Evolutionary conservation across 1,140 invertebrate genomes (phyloP).

Genomic region (Apis dorsata): DNA sequence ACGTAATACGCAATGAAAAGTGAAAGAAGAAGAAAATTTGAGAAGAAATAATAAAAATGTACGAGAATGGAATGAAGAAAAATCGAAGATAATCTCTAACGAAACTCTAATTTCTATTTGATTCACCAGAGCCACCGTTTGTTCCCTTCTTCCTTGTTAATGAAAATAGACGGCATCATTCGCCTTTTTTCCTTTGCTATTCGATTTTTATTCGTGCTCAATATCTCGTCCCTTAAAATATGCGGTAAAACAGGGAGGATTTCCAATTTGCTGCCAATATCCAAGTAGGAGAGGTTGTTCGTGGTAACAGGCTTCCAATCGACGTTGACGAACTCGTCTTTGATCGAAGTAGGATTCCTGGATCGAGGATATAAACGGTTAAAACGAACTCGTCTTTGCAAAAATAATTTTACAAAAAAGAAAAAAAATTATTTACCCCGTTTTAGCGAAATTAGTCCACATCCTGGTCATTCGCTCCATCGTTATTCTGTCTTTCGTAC

Average conservation of each 20-base stretch:
- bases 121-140: too few relatives aligned
- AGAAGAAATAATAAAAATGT: too few relatives aligned
- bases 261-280: constrained; percentile 47
- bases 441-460: constrained; percentile 65
- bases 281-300: constrained; percentile 39
- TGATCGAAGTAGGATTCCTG: constrained; percentile 55
- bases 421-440: constrained; percentile 40
- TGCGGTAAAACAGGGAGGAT: constrained; percentile 6
- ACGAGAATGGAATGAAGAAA: too few relatives aligned
- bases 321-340: constrained; percentile 30
- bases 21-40: too few relatives aligned
- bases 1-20: too few relatives aligned
- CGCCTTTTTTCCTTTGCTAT: too few relatives aligned
- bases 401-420: too few relatives aligned
- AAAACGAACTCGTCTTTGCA: neutral
- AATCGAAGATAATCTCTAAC: too few relatives aligned
- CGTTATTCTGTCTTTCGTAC: constrained; percentile 47
- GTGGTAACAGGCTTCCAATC: constrained; percentile 52
- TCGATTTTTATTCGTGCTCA: too few relatives aligned
- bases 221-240: neutral
- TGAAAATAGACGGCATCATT: too few relatives aligned
- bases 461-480: constrained; percentile 65
- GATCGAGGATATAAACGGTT: neutral
- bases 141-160: too few relatives aligned
- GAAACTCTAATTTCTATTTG: too few relatives aligned